Conservation (phyloP, 1,140 invertebrate genomes). For the Globodera rostochiensis region DNA sequence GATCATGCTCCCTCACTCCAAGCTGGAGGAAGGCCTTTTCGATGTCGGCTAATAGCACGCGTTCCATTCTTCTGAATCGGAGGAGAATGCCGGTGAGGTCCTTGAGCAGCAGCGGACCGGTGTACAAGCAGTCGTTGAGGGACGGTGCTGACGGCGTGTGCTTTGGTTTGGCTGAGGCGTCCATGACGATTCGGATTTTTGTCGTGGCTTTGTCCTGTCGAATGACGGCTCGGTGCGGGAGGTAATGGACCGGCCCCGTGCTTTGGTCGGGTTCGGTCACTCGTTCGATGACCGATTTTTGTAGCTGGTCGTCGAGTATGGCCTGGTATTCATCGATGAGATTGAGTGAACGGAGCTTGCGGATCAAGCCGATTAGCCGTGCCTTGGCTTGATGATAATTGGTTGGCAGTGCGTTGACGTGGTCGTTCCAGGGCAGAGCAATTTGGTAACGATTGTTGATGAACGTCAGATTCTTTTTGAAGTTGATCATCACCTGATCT, state of each 20-base stretch:
- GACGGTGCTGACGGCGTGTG: neutral
- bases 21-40: no score
- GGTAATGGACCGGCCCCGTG: neutral
- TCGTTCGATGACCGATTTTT: slow-evolving; percentile 15
- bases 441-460: neutral
- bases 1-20: no score
- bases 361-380: neutral
- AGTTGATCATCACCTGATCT: no score
- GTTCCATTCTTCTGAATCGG: neutral
- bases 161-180: slow-evolving; percentile 1
- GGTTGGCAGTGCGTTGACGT: neutral
- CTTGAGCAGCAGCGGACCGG: no score
- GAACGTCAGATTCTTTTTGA: neutral
- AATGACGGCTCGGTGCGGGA: slow-evolving; percentile 8
- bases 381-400: neutral
- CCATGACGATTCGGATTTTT: slow-evolving; percentile 18
- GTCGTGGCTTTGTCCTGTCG: slow-evolving; percentile 6
- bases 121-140: slow-evolving; percentile 14
- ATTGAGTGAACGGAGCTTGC: neutral
- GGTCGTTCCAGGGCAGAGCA: neutral
- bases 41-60: neutral
- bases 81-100: slow-evolving; percentile 8
- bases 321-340: neutral
- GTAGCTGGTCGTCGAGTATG: neutral
- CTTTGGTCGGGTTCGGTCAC: neutral